phyloP scores from a whole-genome alignment of 2,888 invertebrate species.

The Achlya flavicornis region DNA sequence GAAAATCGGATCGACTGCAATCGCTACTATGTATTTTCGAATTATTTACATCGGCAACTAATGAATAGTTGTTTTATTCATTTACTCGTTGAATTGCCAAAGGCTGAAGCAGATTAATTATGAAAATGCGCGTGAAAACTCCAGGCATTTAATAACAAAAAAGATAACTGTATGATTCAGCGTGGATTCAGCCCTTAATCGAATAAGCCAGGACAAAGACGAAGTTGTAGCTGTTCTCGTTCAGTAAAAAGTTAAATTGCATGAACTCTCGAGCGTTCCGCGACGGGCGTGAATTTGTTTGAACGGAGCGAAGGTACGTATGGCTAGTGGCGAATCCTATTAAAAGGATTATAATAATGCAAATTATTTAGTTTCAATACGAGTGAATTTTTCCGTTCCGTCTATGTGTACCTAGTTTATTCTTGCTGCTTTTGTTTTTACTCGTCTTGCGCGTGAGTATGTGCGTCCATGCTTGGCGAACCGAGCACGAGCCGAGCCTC shows the following conservation, averaged over 20 bases:
- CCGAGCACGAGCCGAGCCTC: too few relatives aligned
- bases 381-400: neutral
- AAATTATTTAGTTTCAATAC: neutral
- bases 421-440: too few relatives aligned
- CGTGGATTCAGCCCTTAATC: slow-evolving; percentile 57
- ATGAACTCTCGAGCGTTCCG: slow-evolving; percentile 42
- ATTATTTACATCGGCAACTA: slow-evolving; percentile 11
- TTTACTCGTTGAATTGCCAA: slow-evolving; percentile 11
- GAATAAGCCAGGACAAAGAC: slow-evolving; percentile 59
- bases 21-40: slow-evolving; percentile 15
- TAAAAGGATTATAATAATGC: slow-evolving; percentile 13
- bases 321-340: slow-evolving; percentile 5
- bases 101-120: slow-evolving; percentile 10
- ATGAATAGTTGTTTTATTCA: slow-evolving; percentile 12
- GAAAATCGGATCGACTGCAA: slow-evolving; percentile 11
- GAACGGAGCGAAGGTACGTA: slow-evolving; percentile 18
- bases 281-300: slow-evolving; percentile 45
- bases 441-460: too few relatives aligned
- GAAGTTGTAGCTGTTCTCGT: slow-evolving; percentile 49
- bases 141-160: slow-evolving; percentile 11
- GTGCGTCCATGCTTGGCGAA: too few relatives aligned
- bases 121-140: neutral
- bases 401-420: too few relatives aligned
- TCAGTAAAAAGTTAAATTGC: slow-evolving; percentile 71
- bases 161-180: slow-evolving; percentile 43